Evolutionary conservation across 2,113 vertebrate genomes (phyloP).

Genomic region (Peromyscus californicus): DNA sequence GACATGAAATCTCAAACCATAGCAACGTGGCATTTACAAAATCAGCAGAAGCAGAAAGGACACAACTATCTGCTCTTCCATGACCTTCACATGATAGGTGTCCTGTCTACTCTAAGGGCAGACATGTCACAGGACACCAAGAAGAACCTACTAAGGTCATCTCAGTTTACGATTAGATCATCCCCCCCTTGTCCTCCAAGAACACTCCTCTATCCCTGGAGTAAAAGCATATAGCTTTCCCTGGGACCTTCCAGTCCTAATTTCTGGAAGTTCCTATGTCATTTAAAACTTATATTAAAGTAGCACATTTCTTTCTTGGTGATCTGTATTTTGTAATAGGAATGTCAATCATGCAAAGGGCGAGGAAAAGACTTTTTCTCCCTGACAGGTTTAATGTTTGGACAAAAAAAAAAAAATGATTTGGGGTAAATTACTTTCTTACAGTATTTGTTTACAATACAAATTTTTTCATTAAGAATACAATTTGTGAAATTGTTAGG

Average conservation of each 20-base stretch:
- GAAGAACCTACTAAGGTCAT: not conserved
- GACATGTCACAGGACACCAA: not conserved
- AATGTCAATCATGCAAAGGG: not conserved
- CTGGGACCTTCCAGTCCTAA: not conserved
- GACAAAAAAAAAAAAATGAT: conserved; percentile 46
- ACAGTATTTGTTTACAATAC: conserved; percentile 2
- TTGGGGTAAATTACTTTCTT: not conserved
- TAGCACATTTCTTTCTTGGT: not conserved
- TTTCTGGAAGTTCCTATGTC: not conserved
- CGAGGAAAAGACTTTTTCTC: not conserved
- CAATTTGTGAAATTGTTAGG: not conserved
- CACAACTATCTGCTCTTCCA: too few species aligned
- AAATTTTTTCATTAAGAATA: conserved; percentile 48
- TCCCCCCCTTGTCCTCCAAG: not conserved
- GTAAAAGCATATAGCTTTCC: not conserved
- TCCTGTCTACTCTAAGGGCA: not conserved
- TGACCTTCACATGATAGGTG: not conserved
- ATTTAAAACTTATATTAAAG: not conserved
- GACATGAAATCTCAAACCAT: not conserved
- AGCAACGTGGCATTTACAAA: not conserved
- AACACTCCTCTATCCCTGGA: not conserved
- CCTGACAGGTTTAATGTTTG: not conserved
- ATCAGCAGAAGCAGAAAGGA: not conserved
- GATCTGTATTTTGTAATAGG: conserved; percentile 16
- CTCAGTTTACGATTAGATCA: not conserved